Evolutionary conservation across 2,797 vertebrate genomes (phyloP), one percentile per base, ranked within the genome.

Genomic region (Carduelis carduelis): DNA sequence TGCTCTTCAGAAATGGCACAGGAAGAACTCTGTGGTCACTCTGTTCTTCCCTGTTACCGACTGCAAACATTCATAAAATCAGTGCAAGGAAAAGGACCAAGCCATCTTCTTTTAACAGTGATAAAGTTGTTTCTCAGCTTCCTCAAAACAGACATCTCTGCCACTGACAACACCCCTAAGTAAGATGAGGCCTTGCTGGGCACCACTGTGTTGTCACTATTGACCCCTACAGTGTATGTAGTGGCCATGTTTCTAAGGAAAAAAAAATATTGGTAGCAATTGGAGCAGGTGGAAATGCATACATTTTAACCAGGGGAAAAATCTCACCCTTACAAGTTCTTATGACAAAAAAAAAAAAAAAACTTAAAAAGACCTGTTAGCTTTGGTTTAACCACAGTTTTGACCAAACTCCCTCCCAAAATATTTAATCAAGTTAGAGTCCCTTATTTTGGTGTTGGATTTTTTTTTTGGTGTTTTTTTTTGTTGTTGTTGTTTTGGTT

Each of bases 1-100:
- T 93, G 69, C 63, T 89, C 70, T 84, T 92, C 86, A 74, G 70
- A 94, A 94, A 70, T 7, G 26, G 37, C 65, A 90, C 24, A 65
- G 75, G 56, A 93, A 81, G 50, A 72, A 72, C 32, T 82, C 57
- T 80, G 43, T 28, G 82, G 57, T 82, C 78, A 28, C 64, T 83
- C 59, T 61, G n/a, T 32, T 74, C 61, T 61, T 88, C 61, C 37
- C 39, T 20, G 26, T 72, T 69, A 90, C 63, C 1, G 5, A 90
- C 56, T 70, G 60, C 9, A 90, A 93, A 85, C 35, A 52, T 86
- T 94, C 37, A 75, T 59, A 89, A 87, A 70, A 89, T 63, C 61
- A 84, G 20, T 18, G 57, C 37, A 78, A 63, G 23, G 20, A 61
- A 68, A 61, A 76, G 20, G 57, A 87, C 18, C 0, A 3, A 81